Conservation (phyloP, 2,113 vertebrate species). For the Barbus barbus region DNA sequence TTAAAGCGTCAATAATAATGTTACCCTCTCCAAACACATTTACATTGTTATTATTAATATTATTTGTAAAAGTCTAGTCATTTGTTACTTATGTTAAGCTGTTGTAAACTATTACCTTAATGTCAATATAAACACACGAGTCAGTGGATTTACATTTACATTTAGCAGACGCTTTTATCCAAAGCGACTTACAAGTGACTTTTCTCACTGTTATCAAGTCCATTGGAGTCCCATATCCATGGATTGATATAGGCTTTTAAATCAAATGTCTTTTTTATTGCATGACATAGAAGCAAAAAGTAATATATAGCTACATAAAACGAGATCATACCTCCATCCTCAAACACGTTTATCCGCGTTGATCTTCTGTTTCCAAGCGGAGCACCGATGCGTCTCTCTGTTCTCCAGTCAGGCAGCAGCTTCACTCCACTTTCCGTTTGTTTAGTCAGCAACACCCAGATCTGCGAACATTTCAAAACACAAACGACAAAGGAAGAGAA, state of each 20-base stretch:
- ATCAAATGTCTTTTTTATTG: no score
- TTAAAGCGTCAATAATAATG: neutral
- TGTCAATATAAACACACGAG: neutral
- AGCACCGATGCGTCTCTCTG: neutral
- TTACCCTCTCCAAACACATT: neutral
- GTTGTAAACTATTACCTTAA: neutral
- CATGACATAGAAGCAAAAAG: no score
- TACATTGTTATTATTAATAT: no score
- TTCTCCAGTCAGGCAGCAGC: neutral
- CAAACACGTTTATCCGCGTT: neutral
- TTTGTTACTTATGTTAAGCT: neutral
- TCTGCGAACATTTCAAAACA: neutral
- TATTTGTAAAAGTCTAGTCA: no score
- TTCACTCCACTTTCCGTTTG: neutral
- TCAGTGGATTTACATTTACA: neutral
- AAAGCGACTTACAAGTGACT: no score
- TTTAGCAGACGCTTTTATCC: no score
- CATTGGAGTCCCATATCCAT: no score
- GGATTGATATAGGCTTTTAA: neutral
- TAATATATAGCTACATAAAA: neutral
- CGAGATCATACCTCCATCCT: constrained; percentile 27
- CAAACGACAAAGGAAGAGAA: constrained; percentile 16
- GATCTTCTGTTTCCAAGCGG: neutral
- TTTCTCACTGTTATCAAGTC: no score
- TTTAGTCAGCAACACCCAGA: constrained; percentile 13